phyloP scores from a whole-genome alignment of 2,797 vertebrate genomes.

The Crenichthys baileyi region DNA sequence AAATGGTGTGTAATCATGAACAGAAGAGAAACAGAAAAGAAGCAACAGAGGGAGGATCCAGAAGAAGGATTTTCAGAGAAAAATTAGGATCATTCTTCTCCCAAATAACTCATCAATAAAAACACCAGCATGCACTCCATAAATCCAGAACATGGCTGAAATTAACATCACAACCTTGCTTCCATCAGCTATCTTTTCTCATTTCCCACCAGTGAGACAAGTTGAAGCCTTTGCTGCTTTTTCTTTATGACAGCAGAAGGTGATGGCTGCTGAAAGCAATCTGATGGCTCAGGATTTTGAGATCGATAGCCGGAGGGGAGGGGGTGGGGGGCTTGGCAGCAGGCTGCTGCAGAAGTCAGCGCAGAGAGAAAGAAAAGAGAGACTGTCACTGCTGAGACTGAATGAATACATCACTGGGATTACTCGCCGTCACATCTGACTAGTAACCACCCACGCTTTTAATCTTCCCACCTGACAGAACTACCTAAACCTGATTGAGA shows the following conservation, averaged over 20 bases:
- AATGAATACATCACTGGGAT: conserved; percentile 46
- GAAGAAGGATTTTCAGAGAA: background rate
- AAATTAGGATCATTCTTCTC: background rate
- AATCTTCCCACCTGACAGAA: conserved; percentile 38
- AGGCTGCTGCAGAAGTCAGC: conserved; percentile 10
- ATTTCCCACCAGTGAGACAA: conserved; percentile 22
- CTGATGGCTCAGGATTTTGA: conserved; percentile 50
- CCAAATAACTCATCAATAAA: conserved; percentile 6
- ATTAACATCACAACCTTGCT: background rate
- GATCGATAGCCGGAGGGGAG: conserved; percentile 50
- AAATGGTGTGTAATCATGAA: conserved; percentile 10
- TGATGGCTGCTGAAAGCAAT: conserved; percentile 64
- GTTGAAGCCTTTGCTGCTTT: conserved; percentile 35
- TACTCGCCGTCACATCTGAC: conserved; percentile 36
- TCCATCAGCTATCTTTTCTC: conserved; percentile 19
- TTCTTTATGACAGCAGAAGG: conserved; percentile 56
- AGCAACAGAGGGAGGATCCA: background rate
- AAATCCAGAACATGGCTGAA: conserved; percentile 16
- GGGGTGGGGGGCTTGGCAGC: background rate
- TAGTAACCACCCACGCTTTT: conserved; percentile 9
- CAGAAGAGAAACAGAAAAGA: background rate
- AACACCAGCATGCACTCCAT: background rate
- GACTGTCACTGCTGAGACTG: conserved; percentile 20
- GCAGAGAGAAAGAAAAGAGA: conserved; percentile 8
- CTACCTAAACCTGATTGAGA: conserved; percentile 25